Evolutionary conservation across 2,888 invertebrate genomes (phyloP).

Genomic region (Stramonita haemastoma): DNA sequence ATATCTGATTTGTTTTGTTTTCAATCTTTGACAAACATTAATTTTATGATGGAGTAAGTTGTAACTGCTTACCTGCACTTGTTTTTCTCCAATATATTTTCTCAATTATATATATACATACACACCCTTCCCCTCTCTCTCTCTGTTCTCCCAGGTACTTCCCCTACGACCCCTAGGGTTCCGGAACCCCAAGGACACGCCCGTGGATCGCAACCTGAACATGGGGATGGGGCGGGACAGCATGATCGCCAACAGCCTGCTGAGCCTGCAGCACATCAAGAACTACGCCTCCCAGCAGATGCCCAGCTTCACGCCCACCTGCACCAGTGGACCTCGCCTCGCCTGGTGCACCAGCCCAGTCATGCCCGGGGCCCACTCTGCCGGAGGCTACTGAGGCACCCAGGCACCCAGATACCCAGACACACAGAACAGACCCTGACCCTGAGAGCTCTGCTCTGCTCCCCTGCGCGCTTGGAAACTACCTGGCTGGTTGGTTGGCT

Average conservation of each 20-base stretch:
- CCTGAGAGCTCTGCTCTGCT: too few species aligned
- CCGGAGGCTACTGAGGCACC: conserved; percentile 33
- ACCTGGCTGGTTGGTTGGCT: too few species aligned
- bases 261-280: conserved; percentile 93
- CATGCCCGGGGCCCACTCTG: conserved; percentile 39
- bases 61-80: too few species aligned
- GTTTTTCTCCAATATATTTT: too few species aligned
- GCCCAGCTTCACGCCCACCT: conserved; percentile 64
- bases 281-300: conserved; percentile 82
- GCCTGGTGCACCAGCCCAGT: conserved; percentile 56
- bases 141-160: conserved; percentile 81
- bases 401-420: too few species aligned
- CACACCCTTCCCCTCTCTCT: neutral
- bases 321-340: conserved; percentile 61
- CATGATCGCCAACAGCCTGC: conserved; percentile 72
- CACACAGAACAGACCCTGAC: too few species aligned
- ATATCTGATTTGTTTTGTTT: too few species aligned
- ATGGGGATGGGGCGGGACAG: conserved; percentile 64
- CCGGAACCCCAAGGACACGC: conserved; percentile 83
- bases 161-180: conserved; percentile 94
- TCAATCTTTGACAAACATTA: too few species aligned
- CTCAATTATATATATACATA: too few species aligned
- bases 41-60: too few species aligned
- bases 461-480: too few species aligned
- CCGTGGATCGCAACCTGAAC: conserved; percentile 66